These are phyloP conservation scores for Clarias pachynema DNA, from an alignment of 2,797 vertebrate species.

Conservation along the genomic window DNA sequence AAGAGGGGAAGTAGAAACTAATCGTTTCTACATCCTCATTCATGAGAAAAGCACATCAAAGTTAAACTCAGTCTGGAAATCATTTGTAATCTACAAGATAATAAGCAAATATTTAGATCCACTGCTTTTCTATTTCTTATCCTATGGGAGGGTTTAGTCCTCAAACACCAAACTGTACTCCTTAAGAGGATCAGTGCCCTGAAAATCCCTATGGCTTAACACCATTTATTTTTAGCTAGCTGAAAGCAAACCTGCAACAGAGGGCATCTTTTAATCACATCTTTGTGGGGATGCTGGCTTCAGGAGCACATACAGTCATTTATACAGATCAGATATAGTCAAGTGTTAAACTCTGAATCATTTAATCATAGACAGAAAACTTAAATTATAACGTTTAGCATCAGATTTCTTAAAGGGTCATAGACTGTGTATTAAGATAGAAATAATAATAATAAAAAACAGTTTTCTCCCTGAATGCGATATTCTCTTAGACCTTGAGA, in stretches of 20 bases:
- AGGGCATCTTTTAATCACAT: not conserved
- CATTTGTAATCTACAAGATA: not conserved
- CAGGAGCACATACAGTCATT: not conserved
- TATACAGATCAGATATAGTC: not conserved
- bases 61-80: not conserved
- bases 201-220: slow-evolving; percentile 29
- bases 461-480: not conserved
- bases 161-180: slow-evolving; percentile 37
- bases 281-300: not conserved
- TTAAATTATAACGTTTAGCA: not conserved
- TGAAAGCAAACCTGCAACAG: slow-evolving; percentile 23
- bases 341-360: not conserved
- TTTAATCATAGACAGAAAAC: not conserved
- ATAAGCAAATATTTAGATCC: slow-evolving; percentile 7
- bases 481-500: not conserved
- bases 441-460: not conserved
- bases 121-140: slow-evolving; percentile 7
- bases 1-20: not conserved
- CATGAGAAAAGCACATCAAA: not conserved
- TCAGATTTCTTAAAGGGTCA: slow-evolving; percentile 1
- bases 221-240: slow-evolving; percentile 49
- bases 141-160: not conserved
- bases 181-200: slow-evolving; percentile 51
- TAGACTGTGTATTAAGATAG: not conserved
- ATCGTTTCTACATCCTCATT: not conserved